Evolutionary conservation across 2,797 vertebrate genomes (phyloP).

Genomic region (Hipposideros larvatus): DNA sequence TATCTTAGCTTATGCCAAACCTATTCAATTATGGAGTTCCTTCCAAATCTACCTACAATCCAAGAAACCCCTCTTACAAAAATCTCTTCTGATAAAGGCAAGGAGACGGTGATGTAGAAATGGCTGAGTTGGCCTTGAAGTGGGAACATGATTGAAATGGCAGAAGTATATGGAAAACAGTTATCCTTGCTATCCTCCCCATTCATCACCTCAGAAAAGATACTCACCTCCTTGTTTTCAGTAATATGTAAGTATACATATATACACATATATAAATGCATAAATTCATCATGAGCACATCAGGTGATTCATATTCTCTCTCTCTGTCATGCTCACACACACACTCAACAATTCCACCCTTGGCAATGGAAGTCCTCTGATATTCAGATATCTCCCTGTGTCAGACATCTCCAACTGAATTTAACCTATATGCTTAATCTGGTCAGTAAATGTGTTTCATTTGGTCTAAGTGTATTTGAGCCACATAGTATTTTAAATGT

Average conservation of each 20-base stretch:
- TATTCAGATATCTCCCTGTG: not conserved
- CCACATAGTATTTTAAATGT: not conserved
- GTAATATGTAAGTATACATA: not conserved
- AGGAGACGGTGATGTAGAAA: not conserved
- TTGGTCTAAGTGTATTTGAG: not conserved
- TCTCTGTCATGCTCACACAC: not conserved
- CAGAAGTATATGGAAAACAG: not conserved
- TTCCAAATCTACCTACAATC: not conserved
- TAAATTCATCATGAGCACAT: not conserved
- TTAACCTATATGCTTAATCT: not conserved
- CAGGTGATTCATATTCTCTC: not conserved
- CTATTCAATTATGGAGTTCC: not conserved
- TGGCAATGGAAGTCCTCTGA: not conserved
- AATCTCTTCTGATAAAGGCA: constrained; percentile 25
- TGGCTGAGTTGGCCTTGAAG: not conserved
- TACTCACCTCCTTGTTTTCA: not conserved
- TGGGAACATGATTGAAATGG: not conserved
- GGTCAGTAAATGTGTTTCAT: not conserved
- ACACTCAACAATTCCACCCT: not conserved
- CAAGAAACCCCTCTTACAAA: not conserved
- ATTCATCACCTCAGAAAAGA: not conserved
- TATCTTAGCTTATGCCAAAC: not conserved
- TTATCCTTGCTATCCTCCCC: not conserved
- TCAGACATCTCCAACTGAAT: not conserved
- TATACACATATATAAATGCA: not conserved